Conservation (phyloP, 2,888 invertebrate species). For the Coelogynopora nodosa region DNA sequence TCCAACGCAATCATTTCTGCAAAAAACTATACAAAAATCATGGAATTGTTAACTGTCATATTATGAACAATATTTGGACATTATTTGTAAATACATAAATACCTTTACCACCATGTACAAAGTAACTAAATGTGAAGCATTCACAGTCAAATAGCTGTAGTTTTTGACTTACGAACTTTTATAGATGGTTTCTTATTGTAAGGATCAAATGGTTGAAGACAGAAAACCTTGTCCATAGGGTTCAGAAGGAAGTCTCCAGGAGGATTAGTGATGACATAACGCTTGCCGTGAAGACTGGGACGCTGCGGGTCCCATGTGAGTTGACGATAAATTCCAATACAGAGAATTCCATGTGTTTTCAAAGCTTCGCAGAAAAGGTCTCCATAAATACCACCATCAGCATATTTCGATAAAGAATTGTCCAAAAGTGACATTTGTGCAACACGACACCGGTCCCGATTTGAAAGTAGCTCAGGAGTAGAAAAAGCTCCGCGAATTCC, state of each 20-base stretch:
- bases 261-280: constrained; percentile 99
- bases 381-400: constrained; percentile 4
- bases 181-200: not conserved
- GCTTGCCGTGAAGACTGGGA: constrained; percentile 66
- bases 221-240: constrained; percentile 5
- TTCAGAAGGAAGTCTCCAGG: not conserved
- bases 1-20: too few species aligned
- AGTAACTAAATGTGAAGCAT: too few species aligned
- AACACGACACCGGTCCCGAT: constrained; percentile 92
- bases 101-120: too few species aligned
- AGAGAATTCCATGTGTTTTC: constrained; percentile 94
- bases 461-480: constrained; percentile 89
- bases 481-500: constrained; percentile 95
- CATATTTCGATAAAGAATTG: constrained; percentile 72
- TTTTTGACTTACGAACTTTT: not conserved
- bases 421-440: constrained; percentile 87
- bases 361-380: constrained; percentile 85
- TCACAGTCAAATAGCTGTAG: not conserved
- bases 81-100: too few species aligned
- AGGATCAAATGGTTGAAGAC: constrained; percentile 3
- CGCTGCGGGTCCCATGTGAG: not conserved
- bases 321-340: constrained; percentile 91
- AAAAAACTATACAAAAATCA: too few species aligned
- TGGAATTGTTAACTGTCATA: too few species aligned
- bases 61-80: too few species aligned